These are phyloP conservation scores for Hydropsyche tenuis DNA, from an alignment of 1,140 invertebrate species.

Conservation along the genomic window DNA sequence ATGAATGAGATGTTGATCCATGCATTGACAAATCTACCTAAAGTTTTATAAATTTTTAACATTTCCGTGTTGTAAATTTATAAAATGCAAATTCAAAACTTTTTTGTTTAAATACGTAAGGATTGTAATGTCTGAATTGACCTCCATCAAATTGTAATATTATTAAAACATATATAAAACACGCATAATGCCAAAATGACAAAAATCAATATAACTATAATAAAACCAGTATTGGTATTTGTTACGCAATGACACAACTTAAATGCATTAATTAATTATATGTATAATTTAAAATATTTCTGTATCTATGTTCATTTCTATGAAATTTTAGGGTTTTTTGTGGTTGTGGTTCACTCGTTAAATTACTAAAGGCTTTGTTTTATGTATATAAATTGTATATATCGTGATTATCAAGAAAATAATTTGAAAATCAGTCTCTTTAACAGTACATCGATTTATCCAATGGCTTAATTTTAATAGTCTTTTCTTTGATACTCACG, in stretches of 20 bases:
- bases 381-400: conserved; percentile 3
- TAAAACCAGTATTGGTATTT: background rate
- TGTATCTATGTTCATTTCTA: background rate
- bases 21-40: too few relatives aligned
- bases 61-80: too few relatives aligned
- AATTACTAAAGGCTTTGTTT: conserved; percentile 4
- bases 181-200: conserved; percentile 43
- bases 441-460: too few relatives aligned
- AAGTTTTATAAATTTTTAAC: too few relatives aligned
- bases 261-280: background rate
- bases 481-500: background rate
- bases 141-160: background rate
- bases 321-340: conserved; percentile 30
- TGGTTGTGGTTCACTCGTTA: conserved; percentile 25
- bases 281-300: too few relatives aligned
- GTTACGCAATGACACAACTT: background rate
- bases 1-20: too few relatives aligned
- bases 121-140: too few relatives aligned
- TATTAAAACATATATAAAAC: conserved; percentile 35
- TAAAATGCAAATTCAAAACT: too few relatives aligned
- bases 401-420: background rate
- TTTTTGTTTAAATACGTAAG: too few relatives aligned
- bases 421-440: too few relatives aligned
- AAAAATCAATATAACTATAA: conserved; percentile 19
- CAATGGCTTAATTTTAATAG: too few relatives aligned